Evolutionary conservation across 2,113 vertebrate genomes (phyloP).

Genomic region (Pomatorhinus ruficollis): DNA sequence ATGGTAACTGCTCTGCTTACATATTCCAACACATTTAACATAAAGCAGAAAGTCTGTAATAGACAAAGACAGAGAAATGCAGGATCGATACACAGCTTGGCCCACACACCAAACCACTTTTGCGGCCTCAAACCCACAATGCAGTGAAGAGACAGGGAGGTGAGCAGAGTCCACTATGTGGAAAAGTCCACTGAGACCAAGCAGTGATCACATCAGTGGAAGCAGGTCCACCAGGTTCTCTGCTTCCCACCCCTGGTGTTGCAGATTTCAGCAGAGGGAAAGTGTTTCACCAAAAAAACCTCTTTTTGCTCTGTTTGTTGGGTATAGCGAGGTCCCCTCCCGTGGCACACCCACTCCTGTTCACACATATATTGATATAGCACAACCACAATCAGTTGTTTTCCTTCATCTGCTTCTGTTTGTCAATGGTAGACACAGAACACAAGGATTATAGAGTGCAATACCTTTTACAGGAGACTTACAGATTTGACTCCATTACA

Average conservation of each 20-base stretch:
- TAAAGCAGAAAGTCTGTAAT: not conserved
- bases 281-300: not conserved
- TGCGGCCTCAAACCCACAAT: not conserved
- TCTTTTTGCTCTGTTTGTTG: not conserved
- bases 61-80: not conserved
- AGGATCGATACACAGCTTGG: not conserved
- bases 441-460: not conserved
- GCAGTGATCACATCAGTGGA: not conserved
- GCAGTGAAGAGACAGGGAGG: not conserved
- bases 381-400: not conserved
- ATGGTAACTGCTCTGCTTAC: not conserved
- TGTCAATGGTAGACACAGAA: not conserved
- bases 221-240: not conserved
- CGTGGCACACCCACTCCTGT: not conserved
- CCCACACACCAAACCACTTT: not conserved
- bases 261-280: not conserved
- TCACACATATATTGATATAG: not conserved
- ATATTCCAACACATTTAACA: not conserved
- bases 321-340: not conserved
- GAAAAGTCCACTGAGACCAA: not conserved
- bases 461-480: not conserved
- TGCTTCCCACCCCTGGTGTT: not conserved
- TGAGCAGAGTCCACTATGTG: not conserved
- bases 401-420: not conserved
- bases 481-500: not conserved